Evolutionary conservation across 2,113 vertebrate genomes (phyloP).

Genomic region (Myiozetetes cayanensis): DNA sequence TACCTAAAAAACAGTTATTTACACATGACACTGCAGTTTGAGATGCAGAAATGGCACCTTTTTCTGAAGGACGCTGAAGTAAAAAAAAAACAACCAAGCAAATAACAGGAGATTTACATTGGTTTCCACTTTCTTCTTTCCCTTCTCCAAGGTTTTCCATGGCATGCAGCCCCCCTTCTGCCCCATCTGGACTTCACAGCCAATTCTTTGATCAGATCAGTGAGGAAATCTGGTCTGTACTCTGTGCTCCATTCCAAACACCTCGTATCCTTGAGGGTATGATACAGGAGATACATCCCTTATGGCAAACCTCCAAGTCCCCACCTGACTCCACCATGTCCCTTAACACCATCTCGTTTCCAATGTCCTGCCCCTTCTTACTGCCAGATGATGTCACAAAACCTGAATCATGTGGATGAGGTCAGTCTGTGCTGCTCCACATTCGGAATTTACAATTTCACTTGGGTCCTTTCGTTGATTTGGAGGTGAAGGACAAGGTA

Average conservation of each 20-base stretch:
- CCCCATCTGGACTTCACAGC: neutral
- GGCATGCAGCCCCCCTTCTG: neutral
- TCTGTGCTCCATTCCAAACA: neutral
- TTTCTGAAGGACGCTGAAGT: neutral
- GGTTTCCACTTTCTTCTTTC: neutral
- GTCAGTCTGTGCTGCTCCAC: neutral
- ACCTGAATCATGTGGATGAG: neutral
- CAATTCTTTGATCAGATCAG: neutral
- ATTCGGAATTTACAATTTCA: neutral
- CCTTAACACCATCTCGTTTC: neutral
- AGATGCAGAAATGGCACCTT: neutral
- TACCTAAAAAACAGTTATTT: neutral
- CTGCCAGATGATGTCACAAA: neutral
- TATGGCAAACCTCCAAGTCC: neutral
- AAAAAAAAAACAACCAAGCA: neutral
- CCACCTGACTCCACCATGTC: rapidly evolving
- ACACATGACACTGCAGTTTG: neutral
- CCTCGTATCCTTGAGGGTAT: neutral
- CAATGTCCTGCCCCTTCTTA: neutral
- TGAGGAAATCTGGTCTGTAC: neutral
- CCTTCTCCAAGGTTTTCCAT: neutral
- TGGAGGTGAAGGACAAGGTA: neutral
- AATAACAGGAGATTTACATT: neutral
- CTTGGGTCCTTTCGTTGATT: neutral
- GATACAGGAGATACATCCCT: neutral